Evolutionary conservation across 2,888 invertebrate genomes (phyloP).

Genomic region (Zaprionus obscuricornis): DNA sequence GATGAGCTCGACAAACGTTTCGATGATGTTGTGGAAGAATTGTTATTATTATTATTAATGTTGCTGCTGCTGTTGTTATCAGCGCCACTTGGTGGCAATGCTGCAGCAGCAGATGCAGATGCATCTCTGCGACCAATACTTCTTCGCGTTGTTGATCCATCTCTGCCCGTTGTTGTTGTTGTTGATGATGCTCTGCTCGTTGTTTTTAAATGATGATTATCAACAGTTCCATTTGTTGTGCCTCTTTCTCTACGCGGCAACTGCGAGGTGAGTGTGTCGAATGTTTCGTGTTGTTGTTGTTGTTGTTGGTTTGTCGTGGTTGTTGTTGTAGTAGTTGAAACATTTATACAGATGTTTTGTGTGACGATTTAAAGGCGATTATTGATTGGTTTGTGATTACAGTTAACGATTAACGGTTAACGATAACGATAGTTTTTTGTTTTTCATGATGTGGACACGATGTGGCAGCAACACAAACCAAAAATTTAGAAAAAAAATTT

Average conservation of each 20-base stretch:
- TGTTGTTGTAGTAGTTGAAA: conserved; percentile 21
- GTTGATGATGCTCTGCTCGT: conserved; percentile 27
- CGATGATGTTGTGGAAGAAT: conserved; percentile 25
- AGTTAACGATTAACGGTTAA: conserved; percentile 23
- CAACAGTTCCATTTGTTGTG: conserved; percentile 34
- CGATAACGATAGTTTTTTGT: too few species aligned
- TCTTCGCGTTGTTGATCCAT: conserved; percentile 18
- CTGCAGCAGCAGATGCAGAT: conserved; percentile 43
- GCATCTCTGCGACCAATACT: conserved; percentile 28
- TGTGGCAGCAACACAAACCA: conserved; percentile 37
- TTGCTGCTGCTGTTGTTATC: conserved; percentile 52
- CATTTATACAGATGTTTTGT: conserved; percentile 51
- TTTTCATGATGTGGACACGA: conserved; percentile 29
- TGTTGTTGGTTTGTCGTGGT: conserved; percentile 18
- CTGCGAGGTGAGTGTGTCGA: conserved; percentile 35
- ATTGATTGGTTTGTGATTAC: conserved; percentile 35
- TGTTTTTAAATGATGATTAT: conserved; percentile 20
- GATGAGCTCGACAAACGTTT: conserved; percentile 80
- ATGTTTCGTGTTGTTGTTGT: conserved; percentile 47
- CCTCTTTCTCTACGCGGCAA: conserved; percentile 60
- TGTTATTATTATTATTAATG: conserved; percentile 53
- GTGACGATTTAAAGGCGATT: conserved; percentile 34
- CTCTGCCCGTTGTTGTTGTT: conserved; percentile 35
- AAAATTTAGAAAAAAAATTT: conserved; percentile 17
- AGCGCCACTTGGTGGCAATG: conserved; percentile 56